Conservation (phyloP, 2,888 invertebrate species). For the Rhyacophila evoluta region DNA sequence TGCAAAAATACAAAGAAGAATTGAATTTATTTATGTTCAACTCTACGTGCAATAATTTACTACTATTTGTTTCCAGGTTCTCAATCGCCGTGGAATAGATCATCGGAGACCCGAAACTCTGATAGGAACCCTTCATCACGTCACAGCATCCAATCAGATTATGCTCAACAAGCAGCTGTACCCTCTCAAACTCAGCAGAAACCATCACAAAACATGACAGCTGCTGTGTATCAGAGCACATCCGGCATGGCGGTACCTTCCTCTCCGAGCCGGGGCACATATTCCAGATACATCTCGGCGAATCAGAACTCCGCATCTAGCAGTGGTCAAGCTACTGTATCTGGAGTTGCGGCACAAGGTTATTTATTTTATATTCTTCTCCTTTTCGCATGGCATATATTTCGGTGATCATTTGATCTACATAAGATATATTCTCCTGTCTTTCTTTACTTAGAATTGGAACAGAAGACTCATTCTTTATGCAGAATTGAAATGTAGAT, state of each 20-base stretch:
- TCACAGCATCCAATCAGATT: constrained; percentile 44
- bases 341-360: background rate
- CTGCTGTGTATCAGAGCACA: background rate
- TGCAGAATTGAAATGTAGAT: too few relatives aligned
- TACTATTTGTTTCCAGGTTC: too few relatives aligned
- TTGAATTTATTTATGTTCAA: too few relatives aligned
- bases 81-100: constrained; percentile 44
- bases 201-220: background rate
- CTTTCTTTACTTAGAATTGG: too few relatives aligned
- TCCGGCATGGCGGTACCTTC: background rate
- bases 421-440: too few relatives aligned
- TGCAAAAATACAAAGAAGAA: too few relatives aligned
- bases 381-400: too few relatives aligned
- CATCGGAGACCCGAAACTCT: background rate
- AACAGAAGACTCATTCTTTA: too few relatives aligned
- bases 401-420: too few relatives aligned
- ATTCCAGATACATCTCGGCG: constrained; percentile 50
- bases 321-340: background rate
- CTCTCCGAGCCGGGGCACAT: constrained; percentile 36
- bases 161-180: constrained; percentile 17
- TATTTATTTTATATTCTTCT: too few relatives aligned
- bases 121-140: constrained; percentile 30
- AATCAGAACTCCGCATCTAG: background rate
- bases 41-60: too few relatives aligned
- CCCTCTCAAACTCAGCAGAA: background rate